A percentile compares a stretch with the other conserved stretches of the same genome.
phyloP scores from a whole-genome alignment of 2,113 vertebrate genomes.

The Oncorhynchus masou region DNA sequence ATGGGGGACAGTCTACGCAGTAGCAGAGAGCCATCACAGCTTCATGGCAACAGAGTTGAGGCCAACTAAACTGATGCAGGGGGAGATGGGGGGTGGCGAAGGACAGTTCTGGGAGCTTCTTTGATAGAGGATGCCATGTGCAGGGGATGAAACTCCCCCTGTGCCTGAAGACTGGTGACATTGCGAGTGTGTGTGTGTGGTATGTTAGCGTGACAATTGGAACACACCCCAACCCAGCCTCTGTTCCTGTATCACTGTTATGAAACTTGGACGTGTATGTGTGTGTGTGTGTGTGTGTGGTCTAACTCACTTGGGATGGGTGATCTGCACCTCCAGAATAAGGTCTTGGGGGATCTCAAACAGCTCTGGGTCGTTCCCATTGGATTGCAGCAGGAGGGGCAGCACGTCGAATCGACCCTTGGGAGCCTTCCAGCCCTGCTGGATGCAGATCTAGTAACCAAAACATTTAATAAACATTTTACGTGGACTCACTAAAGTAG shows the following conservation, averaged over 20 bases:
- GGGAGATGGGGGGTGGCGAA: conserved; percentile 44
- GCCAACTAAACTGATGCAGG: conserved; percentile 53
- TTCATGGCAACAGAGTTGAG: conserved; percentile 37
- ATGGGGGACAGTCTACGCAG: conserved; percentile 20
- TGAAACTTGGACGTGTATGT: conserved; percentile 9
- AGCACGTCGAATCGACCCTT: conserved; percentile 89
- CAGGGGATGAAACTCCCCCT: neutral
- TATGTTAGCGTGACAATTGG: neutral
- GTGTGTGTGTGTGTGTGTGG: conserved; percentile 35
- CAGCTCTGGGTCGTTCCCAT: conserved; percentile 90
- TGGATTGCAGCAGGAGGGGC: conserved; percentile 93
- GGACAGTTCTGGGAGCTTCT: neutral
- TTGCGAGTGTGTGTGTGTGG: neutral
- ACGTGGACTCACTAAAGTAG: too few species aligned
- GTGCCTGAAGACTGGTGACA: neutral
- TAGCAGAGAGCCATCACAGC: neutral
- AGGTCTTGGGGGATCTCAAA: conserved; percentile 94
- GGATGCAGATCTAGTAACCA: conserved; percentile 85
- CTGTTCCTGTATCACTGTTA: conserved; percentile 5
- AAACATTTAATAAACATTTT: neutral
- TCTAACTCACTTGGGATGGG: conserved; percentile 91
- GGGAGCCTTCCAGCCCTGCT: conserved; percentile 94
- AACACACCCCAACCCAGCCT: neutral
- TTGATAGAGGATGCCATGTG: neutral
- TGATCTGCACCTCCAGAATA: conserved; percentile 90